Evolutionary conservation across 2,113 vertebrate genomes (phyloP), one percentile per base, ranked within the genome.

Genomic region (Rattus rattus): DNA sequence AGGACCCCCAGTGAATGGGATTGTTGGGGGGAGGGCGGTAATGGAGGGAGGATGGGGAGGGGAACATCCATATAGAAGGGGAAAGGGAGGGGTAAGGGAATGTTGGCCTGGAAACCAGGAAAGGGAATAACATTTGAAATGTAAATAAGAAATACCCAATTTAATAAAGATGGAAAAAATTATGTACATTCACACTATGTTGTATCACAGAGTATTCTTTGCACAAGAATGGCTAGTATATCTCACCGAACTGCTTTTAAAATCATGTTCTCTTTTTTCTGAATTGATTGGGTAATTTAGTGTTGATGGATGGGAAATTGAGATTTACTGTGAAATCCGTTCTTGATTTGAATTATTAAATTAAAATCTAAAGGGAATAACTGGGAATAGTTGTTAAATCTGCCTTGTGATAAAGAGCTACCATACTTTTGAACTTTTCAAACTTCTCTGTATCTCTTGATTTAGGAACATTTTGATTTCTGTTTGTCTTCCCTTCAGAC

Each of bases 391-490:
- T 79, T 95, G 39, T 56, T 95, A 33, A 83, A 90, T 28, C 17
- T 75, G 19, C 56, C 69, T 90, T 84, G 13, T 52, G 73, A 33
- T 28, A 43, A 2, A 59, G 73, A 85, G 63, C 10, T 67, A 49
- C 94, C 70, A 90, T 19, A 72, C 94, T 52, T 95, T 39, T 85
- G 89, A 94, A 77, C 30, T 90, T 92, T 96, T 92, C 85, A 88
- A 84, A 95, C 75, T 85, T 70, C 28, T 61, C 80, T 59, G 61
- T 89, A 63, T 88, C 14, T 36, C 75, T 92, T 88, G 52, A 87
- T 88, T 93, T 94, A 76, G 54, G 13, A 6, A 79, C 95, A 93
- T 90, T 97, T 96, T 94, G 52, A 93, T 90, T 87, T 96, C 84
- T 61, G 2, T 88, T 26, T 85, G 65, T 88, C 72, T 92, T 63